Base-by-base conservation (phyloP, 2,113 vertebrate species). In the Dendrocopos noguchii region DNA sequence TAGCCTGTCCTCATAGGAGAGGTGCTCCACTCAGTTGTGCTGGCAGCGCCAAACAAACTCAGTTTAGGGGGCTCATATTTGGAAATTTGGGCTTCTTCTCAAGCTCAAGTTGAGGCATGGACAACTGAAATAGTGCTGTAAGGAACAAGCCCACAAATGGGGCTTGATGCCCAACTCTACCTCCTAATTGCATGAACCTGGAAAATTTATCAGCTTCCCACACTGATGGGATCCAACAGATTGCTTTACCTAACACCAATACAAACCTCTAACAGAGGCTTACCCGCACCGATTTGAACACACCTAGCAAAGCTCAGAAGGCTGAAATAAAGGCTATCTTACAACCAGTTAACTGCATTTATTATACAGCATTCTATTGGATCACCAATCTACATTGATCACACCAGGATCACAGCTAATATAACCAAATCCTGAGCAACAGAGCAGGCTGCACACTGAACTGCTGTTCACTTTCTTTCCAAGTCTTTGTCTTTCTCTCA, bases 401-500 rank as follows among this genome's bases (percentile, higher is more conserved):
- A 61, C 53, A 91, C 6, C 52, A 74, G 29, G 60, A 65, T 71
- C 55, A 47, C 79, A 80, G 36, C 33, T 75, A 31, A 42, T 46
- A 39, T 53, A 94, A 66, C 15, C 46, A 84, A 92, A 80, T 44
- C 50, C 33, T 3, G 22, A 72, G 31, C 1, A 18, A 76, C 70
- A 65, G 65, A 73, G 19, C 46, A 78, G 79, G 57, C 73, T 80
- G 55, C 42, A 39, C 81, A 53, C 22, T 77, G 25, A 94, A 94
- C 33, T 52, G 55, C 52, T 91, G 36, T 78, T 94, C 87, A 25
- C 60, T 91, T 84, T 79, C 83, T 82, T 93, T 52, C 31, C 53
- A 60, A 77, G 72, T 53, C 73, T 87, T 77, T 55, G 33, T 84
- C 85, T 94, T 92, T 64, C 90, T 92, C 39, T 88, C 53, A 34